Percentiles rank a stretch among this genome's conserved stretches.
Evolutionary conservation across 2,113 vertebrate genomes (phyloP).

Genomic region (Spea bombifrons): DNA sequence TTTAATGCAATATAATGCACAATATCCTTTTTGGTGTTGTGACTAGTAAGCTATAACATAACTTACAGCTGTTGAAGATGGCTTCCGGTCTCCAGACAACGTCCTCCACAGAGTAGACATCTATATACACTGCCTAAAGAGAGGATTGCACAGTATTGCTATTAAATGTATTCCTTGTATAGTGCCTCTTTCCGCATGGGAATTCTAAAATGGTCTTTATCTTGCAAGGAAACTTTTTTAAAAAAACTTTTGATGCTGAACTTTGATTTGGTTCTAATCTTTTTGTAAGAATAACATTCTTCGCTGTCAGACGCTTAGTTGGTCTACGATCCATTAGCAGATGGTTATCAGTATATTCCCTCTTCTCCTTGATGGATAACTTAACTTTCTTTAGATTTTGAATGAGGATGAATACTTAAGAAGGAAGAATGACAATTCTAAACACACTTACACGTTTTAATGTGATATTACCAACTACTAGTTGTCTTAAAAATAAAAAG

Average conservation of each 20-base stretch:
- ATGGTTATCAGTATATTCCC: neutral
- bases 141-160: too few species aligned
- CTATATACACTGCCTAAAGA: too few species aligned
- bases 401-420: neutral
- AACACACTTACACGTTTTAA: neutral
- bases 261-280: slow-evolving; percentile 1
- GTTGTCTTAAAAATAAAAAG: neutral
- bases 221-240: too few species aligned
- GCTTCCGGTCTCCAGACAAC: too few species aligned
- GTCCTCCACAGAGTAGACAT: too few species aligned
- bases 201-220: too few species aligned
- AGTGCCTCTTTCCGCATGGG: too few species aligned
- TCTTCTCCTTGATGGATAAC: slow-evolving; percentile 8
- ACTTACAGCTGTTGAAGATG: too few species aligned
- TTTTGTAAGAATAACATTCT: neutral
- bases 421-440: neutral
- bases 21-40: too few species aligned
- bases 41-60: too few species aligned
- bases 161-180: too few species aligned
- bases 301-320: slow-evolving; percentile 3
- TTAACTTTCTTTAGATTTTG: slow-evolving; percentile 2
- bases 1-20: too few species aligned
- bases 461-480: neutral
- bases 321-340: slow-evolving; percentile 22
- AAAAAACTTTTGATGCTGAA: slow-evolving; percentile 1